Evolutionary conservation across 2,113 vertebrate genomes (phyloP).

Genomic region (Tympanuchus pallidicinctus): DNA sequence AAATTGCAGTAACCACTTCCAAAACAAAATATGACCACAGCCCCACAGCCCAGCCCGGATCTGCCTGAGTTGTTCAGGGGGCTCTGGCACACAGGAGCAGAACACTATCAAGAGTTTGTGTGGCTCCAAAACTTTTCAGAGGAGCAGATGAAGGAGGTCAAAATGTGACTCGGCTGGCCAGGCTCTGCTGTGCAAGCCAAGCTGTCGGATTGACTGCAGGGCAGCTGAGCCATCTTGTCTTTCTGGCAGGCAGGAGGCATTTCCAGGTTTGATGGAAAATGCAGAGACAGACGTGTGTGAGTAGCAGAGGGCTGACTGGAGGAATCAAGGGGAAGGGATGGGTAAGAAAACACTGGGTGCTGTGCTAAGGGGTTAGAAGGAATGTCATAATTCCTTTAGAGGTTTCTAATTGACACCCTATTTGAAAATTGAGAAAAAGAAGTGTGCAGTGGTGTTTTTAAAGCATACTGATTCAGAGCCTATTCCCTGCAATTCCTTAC

Average conservation of each 20-base stretch:
- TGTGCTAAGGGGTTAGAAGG: neutral
- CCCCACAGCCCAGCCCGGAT: neutral
- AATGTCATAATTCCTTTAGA: neutral
- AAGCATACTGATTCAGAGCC: neutral
- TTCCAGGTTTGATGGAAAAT: constrained; percentile 72
- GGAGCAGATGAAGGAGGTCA: constrained; percentile 83
- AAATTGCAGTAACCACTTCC: rapidly evolving
- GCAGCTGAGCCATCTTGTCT: constrained; percentile 82
- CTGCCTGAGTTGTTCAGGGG: neutral
- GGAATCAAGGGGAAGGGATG: neutral
- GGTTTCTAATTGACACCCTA: neutral
- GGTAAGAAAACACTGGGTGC: neutral
- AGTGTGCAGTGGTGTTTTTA: neutral
- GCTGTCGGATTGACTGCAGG: constrained; percentile 84
- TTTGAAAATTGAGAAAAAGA: neutral
- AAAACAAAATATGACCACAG: neutral
- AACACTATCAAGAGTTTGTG: constrained; percentile 27
- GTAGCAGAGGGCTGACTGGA: rapidly evolving
- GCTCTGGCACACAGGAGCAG: constrained; percentile 53
- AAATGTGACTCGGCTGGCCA: constrained; percentile 79
- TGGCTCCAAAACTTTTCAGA: constrained; percentile 75
- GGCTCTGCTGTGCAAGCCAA: constrained; percentile 80
- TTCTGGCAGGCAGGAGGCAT: constrained; percentile 83
- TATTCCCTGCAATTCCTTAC: neutral
- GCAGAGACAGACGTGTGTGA: constrained; percentile 30